Percentiles rank a stretch among this genome's conserved stretches.
Evolutionary conservation across 2,888 invertebrate species (phyloP).

Genomic region (Trisateles emortualis): DNA sequence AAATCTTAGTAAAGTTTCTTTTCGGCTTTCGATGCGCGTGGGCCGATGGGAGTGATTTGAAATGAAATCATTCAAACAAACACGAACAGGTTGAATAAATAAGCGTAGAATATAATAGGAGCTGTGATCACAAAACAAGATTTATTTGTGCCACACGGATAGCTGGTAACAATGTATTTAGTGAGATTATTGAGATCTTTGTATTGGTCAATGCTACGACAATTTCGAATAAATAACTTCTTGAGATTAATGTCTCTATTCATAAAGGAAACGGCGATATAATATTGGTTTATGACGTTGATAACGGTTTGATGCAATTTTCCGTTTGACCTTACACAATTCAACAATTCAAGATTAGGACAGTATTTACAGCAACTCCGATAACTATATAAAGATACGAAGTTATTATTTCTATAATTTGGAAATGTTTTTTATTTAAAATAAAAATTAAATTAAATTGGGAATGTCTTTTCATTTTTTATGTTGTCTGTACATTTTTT

Average conservation of each 20-base stretch:
- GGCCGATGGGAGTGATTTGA: slow-evolving; percentile 63
- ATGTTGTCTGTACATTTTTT: too few relatives aligned
- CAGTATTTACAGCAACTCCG: slow-evolving; percentile 3
- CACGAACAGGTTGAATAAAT: slow-evolving; percentile 78
- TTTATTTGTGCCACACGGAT: slow-evolving; percentile 39
- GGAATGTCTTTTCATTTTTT: too few relatives aligned
- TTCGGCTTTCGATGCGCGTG: slow-evolving; percentile 59
- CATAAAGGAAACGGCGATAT: slow-evolving; percentile 24
- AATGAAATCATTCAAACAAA: slow-evolving; percentile 71
- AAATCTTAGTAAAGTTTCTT: slow-evolving; percentile 54
- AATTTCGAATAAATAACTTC: slow-evolving; percentile 27
- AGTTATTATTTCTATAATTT: too few relatives aligned
- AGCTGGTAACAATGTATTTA: slow-evolving; percentile 39
- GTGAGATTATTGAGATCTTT: slow-evolving; percentile 33
- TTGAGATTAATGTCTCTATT: slow-evolving; percentile 32
- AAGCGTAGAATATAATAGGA: slow-evolving; percentile 49
- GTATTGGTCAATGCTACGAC: slow-evolving; percentile 24
- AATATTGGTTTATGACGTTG: slow-evolving; percentile 20
- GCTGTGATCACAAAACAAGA: slow-evolving; percentile 41
- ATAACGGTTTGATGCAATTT: slow-evolving; percentile 14
- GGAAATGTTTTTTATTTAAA: too few relatives aligned
- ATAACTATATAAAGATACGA: neutral
- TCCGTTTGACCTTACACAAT: slow-evolving; percentile 1
- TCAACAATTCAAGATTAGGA: neutral
- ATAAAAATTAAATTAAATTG: too few relatives aligned